Evolutionary conservation across 2,113 vertebrate species (phyloP).

Genomic region (Heterocephalus glaber): DNA sequence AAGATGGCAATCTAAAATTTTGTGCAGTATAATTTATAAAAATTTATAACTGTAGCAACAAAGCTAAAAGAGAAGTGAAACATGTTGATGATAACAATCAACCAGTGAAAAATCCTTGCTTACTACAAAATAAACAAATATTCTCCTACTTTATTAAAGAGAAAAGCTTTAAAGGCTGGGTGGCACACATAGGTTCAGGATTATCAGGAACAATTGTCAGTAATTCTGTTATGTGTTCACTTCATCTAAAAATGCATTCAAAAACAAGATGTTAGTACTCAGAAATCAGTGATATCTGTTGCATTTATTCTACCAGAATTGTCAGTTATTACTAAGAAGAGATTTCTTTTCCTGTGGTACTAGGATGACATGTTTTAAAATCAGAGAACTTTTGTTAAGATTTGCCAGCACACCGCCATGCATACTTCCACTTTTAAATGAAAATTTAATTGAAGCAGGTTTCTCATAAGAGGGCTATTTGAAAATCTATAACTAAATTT

Average conservation of each 20-base stretch:
- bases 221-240: background rate
- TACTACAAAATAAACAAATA: slow-evolving; percentile 5
- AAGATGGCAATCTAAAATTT: background rate
- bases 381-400: background rate
- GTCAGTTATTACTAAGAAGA: background rate
- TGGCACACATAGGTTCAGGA: accelerated
- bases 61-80: slow-evolving; percentile 18
- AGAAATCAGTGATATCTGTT: background rate
- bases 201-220: background rate
- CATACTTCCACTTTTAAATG: background rate
- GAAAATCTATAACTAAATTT: background rate
- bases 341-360: background rate
- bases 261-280: background rate
- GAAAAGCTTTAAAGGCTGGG: background rate
- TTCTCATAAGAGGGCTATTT: background rate
- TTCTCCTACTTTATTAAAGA: background rate
- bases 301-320: background rate
- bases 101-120: background rate
- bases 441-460: background rate
- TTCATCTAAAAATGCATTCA: background rate
- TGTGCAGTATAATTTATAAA: background rate
- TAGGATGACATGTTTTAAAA: background rate
- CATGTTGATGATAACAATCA: background rate
- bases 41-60: background rate
- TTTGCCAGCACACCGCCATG: background rate